A percentile compares a stretch with the other conserved stretches of the same genome.
Evolutionary conservation across 92 coral and sea anemone species (phyloP).

Genomic region (Palythoa heliodiscus): DNA sequence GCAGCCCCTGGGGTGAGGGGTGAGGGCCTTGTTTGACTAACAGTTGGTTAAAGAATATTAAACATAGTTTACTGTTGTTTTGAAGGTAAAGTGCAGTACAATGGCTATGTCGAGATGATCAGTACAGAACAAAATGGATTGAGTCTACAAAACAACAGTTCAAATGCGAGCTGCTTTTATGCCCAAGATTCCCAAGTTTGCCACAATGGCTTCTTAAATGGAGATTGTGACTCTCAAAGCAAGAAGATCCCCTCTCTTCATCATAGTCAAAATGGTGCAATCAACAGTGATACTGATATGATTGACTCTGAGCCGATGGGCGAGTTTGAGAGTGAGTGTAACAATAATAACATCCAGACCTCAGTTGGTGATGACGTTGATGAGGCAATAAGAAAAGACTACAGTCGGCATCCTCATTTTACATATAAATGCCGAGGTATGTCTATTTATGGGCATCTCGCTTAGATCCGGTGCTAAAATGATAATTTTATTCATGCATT

Average conservation of each 20-base stretch:
- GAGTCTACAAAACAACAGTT: background rate
- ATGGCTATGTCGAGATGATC: conserved; percentile 22
- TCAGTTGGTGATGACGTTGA: background rate
- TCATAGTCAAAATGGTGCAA: conserved; percentile 4
- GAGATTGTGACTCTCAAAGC: background rate
- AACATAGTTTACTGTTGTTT: background rate
- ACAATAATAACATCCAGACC: background rate
- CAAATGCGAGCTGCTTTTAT: background rate
- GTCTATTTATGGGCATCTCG: conserved; percentile 67
- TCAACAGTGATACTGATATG: conserved; percentile 25
- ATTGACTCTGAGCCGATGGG: conserved; percentile 4
- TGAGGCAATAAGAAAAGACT: background rate
- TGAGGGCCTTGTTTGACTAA: too few species aligned
- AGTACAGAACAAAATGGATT: conserved; percentile 15
- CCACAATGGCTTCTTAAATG: conserved; percentile 17
- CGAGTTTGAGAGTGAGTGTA: background rate
- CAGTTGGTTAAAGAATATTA: background rate
- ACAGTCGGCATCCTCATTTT: conserved; percentile 35
- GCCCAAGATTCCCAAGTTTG: background rate
- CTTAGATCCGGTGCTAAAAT: background rate
- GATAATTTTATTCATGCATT: background rate
- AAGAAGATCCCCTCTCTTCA: background rate
- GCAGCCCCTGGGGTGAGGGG: too few species aligned
- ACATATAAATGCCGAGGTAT: conserved; percentile 59
- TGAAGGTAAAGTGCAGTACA: conserved; percentile 36